Conservation (phyloP, 2,888 invertebrate genomes). For the Ochlodes sylvanus region DNA sequence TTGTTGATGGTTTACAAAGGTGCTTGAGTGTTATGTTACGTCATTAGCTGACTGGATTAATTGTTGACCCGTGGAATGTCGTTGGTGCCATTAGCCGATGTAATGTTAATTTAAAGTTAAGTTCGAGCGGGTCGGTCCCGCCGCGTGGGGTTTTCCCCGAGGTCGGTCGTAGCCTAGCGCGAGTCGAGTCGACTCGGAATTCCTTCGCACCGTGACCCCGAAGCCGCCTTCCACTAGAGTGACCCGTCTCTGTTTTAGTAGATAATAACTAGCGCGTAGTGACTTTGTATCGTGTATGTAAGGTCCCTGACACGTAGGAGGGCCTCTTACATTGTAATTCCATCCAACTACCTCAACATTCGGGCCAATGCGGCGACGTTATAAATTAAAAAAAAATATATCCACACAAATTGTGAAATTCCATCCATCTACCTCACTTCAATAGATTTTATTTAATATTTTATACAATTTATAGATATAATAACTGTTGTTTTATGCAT, state of each 20-base stretch:
- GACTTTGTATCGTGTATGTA: constrained; percentile 75
- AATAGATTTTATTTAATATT: constrained; percentile 86
- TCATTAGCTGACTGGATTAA: constrained; percentile 75
- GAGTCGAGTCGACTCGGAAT: constrained; percentile 11
- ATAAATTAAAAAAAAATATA: constrained; percentile 71
- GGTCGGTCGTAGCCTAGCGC: too few relatives aligned
- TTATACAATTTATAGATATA: constrained; percentile 85
- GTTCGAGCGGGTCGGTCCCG: constrained; percentile 52
- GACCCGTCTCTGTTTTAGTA: constrained; percentile 67
- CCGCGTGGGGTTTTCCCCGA: too few relatives aligned
- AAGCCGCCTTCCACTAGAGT: constrained; percentile 50
- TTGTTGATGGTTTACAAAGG: constrained; percentile 74
- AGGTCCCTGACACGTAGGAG: constrained; percentile 75
- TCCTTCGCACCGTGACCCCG: constrained; percentile 40
- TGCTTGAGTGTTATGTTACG: constrained; percentile 82
- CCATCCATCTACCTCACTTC: constrained; percentile 91
- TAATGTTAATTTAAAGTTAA: constrained; percentile 70
- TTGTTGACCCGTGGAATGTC: constrained; percentile 84
- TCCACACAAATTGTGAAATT: constrained; percentile 86
- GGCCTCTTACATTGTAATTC: constrained; percentile 83
- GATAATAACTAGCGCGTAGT: constrained; percentile 74
- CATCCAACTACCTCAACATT: constrained; percentile 86
- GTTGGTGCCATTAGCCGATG: constrained; percentile 81
- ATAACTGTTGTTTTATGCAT: constrained; percentile 85
- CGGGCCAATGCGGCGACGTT: constrained; percentile 81